Evolutionary conservation across 2,888 invertebrate species (phyloP).

Genomic region (Orthosia cruda): DNA sequence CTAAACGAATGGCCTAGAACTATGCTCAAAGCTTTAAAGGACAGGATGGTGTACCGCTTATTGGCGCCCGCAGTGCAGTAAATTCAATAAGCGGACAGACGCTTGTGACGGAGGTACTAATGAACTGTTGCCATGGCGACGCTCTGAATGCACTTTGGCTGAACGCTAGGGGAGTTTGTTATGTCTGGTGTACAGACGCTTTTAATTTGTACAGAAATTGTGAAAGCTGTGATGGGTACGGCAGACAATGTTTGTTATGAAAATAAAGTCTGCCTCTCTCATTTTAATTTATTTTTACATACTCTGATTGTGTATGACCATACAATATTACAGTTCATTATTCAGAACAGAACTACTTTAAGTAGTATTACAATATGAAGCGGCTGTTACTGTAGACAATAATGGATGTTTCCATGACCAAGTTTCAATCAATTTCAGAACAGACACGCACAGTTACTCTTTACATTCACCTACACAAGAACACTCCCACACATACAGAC

Average conservation of each 20-base stretch:
- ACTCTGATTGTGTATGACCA: background rate
- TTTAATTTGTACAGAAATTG: slow-evolving; percentile 50
- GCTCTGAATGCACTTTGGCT: slow-evolving; percentile 59
- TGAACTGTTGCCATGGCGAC: slow-evolving; percentile 67
- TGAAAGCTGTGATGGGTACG: slow-evolving; percentile 18
- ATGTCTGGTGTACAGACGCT: slow-evolving; percentile 50
- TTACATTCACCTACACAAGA: slow-evolving; percentile 11
- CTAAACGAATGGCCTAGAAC: slow-evolving; percentile 33
- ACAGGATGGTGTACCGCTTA: slow-evolving; percentile 31
- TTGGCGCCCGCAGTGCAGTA: slow-evolving; percentile 59
- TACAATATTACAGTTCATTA: background rate
- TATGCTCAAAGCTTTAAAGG: slow-evolving; percentile 27
- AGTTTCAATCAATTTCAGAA: slow-evolving; percentile 51
- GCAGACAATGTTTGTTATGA: slow-evolving; percentile 26
- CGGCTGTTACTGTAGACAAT: slow-evolving; percentile 30
- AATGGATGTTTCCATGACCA: slow-evolving; percentile 49
- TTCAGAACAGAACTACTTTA: background rate
- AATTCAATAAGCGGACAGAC: slow-evolving; percentile 66
- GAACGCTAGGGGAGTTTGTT: slow-evolving; percentile 52
- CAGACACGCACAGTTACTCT: slow-evolving; percentile 28
- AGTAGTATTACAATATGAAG: slow-evolving; percentile 19
- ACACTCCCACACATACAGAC: slow-evolving; percentile 30
- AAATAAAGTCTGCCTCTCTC: background rate
- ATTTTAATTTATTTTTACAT: slow-evolving; percentile 13
- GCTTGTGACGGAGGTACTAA: slow-evolving; percentile 56